These are phyloP conservation scores for Panzeria rudis DNA, from an alignment of 2,888 invertebrate genomes.

Conservation along the genomic window DNA sequence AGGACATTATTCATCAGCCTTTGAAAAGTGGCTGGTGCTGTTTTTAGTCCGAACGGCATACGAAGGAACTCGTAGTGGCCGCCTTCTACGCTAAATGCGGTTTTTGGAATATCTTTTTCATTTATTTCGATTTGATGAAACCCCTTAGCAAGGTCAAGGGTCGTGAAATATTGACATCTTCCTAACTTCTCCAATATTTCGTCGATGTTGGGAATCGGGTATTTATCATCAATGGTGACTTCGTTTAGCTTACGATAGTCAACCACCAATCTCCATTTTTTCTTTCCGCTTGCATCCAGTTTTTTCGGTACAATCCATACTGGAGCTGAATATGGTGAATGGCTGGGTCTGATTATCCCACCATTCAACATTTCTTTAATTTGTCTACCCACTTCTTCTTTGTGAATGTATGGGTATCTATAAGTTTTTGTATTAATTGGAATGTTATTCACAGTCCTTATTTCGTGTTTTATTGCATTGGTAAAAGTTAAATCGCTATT, in stretches of 20 bases:
- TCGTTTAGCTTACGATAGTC: constrained; percentile 16
- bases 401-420: constrained; percentile 7
- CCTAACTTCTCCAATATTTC: constrained; percentile 11
- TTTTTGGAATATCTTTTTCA: too few relatives aligned
- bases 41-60: too few relatives aligned
- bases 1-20: too few relatives aligned
- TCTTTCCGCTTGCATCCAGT: too few relatives aligned
- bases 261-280: neutral
- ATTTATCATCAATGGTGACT: constrained; percentile 12
- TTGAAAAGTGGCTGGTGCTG: too few relatives aligned
- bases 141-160: too few relatives aligned
- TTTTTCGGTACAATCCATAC: too few relatives aligned
- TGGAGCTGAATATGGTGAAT: too few relatives aligned
- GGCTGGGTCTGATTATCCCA: neutral
- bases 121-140: too few relatives aligned
- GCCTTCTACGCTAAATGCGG: too few relatives aligned
- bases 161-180: neutral
- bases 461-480: constrained; percentile 16
- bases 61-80: too few relatives aligned
- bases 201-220: constrained; percentile 8
- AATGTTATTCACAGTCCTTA: constrained; percentile 12
- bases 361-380: neutral
- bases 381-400: constrained; percentile 4
- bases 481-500: constrained; percentile 19
- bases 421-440: neutral